A percentile compares a stretch with the other conserved stretches of the same genome.
phyloP scores from a whole-genome alignment of 2,113 vertebrate species.

The Alexandromys fortis region DNA sequence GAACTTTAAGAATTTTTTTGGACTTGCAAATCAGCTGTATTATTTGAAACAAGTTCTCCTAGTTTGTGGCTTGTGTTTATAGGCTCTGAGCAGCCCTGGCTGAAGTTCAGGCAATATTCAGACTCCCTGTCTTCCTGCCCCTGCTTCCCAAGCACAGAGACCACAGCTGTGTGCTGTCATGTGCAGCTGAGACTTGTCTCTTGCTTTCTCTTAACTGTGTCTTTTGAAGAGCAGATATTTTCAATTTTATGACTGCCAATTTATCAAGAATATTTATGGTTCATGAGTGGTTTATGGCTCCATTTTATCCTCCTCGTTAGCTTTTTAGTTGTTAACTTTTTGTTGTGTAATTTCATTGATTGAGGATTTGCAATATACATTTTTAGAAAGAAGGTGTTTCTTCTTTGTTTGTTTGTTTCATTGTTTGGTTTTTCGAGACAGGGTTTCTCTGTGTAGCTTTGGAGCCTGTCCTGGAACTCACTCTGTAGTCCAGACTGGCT shows the following conservation, averaged over 20 bases:
- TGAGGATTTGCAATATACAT: neutral
- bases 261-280: neutral
- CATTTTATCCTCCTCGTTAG: constrained; percentile 7
- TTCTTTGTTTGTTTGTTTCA: too few species aligned
- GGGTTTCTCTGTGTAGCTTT: too few species aligned
- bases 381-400: neutral
- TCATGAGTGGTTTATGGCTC: neutral
- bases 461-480: too few species aligned
- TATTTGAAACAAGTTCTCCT: neutral
- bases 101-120: neutral
- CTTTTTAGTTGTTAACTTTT: constrained; percentile 39
- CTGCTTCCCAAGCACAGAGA: neutral
- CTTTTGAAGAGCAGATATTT: neutral
- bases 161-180: neutral
- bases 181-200: neutral
- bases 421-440: too few species aligned
- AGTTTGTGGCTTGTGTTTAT: neutral
- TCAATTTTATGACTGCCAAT: constrained; percentile 9
- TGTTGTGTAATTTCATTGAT: neutral
- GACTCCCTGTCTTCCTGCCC: neutral
- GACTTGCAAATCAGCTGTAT: neutral
- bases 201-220: neutral
- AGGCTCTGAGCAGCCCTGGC: neutral
- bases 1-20: constrained; percentile 19
- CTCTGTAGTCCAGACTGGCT: too few species aligned